Evolutionary conservation across 1,140 invertebrate genomes (phyloP).

Genomic region (Epicauta chinensis): DNA sequence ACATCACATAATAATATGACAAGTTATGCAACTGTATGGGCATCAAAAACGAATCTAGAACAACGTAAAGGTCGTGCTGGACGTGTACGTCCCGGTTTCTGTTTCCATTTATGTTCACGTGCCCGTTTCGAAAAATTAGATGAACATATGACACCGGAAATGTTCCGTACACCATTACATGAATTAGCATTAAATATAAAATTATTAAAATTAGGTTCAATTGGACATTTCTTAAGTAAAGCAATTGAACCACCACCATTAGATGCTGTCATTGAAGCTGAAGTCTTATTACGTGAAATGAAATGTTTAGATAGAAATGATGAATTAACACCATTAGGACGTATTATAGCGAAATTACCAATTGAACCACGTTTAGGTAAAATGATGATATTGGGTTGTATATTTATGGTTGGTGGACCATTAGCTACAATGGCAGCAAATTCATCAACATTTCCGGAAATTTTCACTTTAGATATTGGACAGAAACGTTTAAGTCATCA

Average conservation of each 20-base stretch:
- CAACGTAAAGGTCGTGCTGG: conserved; percentile 89
- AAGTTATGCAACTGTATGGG: conserved; percentile 91
- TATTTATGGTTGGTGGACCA: conserved; percentile 83
- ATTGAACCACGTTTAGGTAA: conserved; percentile 90
- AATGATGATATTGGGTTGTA: conserved; percentile 87
- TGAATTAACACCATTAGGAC: conserved; percentile 82
- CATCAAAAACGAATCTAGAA: conserved; percentile 84
- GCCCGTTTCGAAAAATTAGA: conserved; percentile 71
- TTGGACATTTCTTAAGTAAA: conserved; percentile 89
- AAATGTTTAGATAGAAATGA: conserved; percentile 81
- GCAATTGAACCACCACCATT: conserved; percentile 90
- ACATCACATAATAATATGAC: conserved; percentile 95
- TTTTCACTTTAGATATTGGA: conserved; percentile 67
- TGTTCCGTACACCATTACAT: conserved; percentile 91
- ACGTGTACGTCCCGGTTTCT: conserved; percentile 78
- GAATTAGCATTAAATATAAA: conserved; percentile 82
- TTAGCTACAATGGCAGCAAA: conserved; percentile 91
- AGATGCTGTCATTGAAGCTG: conserved; percentile 89
- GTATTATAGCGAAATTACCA: conserved; percentile 86
- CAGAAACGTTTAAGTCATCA: conserved; percentile 62
- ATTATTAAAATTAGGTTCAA: conserved; percentile 78
- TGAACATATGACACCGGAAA: conserved; percentile 90
- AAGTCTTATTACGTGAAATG: conserved; percentile 69
- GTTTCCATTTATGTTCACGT: conserved; percentile 81
- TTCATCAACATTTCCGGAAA: conserved; percentile 85